Conservation (phyloP, 2,797 vertebrate species). For the Micropoecilia bifurca region DNA sequence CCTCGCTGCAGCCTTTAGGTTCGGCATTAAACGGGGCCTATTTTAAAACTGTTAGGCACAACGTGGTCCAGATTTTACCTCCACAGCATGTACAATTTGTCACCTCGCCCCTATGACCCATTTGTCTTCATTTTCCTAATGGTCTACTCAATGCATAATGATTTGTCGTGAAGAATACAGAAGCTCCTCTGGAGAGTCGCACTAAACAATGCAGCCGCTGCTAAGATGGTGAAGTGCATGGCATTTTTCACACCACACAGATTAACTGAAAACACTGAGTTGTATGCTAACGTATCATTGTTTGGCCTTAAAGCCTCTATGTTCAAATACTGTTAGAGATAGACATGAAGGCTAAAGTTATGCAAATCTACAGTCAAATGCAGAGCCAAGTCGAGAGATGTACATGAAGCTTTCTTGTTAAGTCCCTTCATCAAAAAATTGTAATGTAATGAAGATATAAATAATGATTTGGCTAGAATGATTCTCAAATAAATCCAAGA, state of each 20-base stretch:
- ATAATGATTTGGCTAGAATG: background rate
- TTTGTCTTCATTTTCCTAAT: constrained; percentile 87
- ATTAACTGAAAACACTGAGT: constrained; percentile 59
- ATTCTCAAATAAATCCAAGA: background rate
- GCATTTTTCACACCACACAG: constrained; percentile 76
- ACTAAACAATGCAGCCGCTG: constrained; percentile 76
- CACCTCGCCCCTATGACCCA: constrained; percentile 69
- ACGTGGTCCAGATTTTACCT: constrained; percentile 65
- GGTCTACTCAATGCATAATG: constrained; percentile 87
- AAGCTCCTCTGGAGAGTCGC: constrained; percentile 73
- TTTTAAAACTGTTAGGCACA: constrained; percentile 52
- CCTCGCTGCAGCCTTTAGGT: constrained; percentile 32
- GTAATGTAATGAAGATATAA: background rate
- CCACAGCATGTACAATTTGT: constrained; percentile 74
- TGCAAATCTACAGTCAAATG: constrained; percentile 12
- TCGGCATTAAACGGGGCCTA: constrained; percentile 29
- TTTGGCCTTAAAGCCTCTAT: constrained; percentile 64
- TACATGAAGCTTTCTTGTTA: background rate
- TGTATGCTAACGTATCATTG: constrained; percentile 34
- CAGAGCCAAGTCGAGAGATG: background rate
- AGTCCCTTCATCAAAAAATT: background rate
- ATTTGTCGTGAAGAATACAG: constrained; percentile 82
- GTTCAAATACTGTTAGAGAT: constrained; percentile 21
- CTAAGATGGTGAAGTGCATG: constrained; percentile 52
- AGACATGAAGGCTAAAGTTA: background rate